Conservation (phyloP, 2,888 invertebrate genomes). For the Diarsia mendica region DNA sequence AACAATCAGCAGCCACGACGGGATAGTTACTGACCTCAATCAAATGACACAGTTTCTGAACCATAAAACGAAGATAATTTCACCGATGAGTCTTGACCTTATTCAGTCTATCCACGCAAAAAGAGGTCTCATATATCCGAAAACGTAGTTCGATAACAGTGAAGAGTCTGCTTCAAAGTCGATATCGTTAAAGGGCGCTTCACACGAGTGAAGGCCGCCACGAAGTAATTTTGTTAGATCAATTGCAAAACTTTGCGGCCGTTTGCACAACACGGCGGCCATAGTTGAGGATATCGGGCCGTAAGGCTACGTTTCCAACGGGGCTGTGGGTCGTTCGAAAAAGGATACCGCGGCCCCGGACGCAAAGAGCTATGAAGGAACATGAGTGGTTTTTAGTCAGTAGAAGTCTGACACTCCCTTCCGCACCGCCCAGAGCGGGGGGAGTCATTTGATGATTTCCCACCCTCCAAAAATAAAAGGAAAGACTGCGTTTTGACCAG, state of each 20-base stretch:
- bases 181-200: conserved; percentile 56
- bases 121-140: conserved; percentile 36
- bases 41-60: too few species aligned
- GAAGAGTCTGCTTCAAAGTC: conserved; percentile 48
- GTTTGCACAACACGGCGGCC: conserved; percentile 73
- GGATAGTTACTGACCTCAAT: too few species aligned
- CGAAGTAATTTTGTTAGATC: conserved; percentile 76
- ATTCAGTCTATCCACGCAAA: conserved; percentile 36
- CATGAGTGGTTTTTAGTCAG: too few species aligned
- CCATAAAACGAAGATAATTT: neutral
- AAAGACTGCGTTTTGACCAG: too few species aligned
- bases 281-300: conserved; percentile 71
- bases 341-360: too few species aligned
- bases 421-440: too few species aligned
- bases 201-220: conserved; percentile 59
- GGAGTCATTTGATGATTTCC: too few species aligned
- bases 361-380: too few species aligned
- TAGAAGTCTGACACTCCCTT: too few species aligned
- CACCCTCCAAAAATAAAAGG: too few species aligned
- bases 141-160: conserved; percentile 47
- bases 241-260: conserved; percentile 78
- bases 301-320: conserved; percentile 27
- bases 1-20: too few species aligned
- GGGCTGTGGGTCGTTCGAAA: too few species aligned
- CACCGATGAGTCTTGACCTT: conserved; percentile 21